Conservation (phyloP, 2,797 vertebrate genomes). For the Scyliorhinus canicula region DNA sequence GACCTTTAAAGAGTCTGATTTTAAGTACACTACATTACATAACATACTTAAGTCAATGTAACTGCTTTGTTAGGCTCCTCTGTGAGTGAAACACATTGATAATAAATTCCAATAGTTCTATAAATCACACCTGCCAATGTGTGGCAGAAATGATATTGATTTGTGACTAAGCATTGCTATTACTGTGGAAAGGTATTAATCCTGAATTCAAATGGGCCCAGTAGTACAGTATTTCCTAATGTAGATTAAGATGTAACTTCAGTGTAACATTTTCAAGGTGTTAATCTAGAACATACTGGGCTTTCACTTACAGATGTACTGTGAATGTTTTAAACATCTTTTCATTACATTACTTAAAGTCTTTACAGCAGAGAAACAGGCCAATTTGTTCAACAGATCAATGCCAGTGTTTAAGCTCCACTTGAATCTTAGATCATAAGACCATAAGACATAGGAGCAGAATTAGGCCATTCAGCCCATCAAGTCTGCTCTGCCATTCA, state of each 20-base stretch:
- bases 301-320: not conserved
- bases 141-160: not conserved
- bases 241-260: not conserved
- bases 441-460: no score
- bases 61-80: not conserved
- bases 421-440: no score
- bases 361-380: not conserved
- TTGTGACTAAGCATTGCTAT: not conserved
- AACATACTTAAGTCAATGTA: not conserved
- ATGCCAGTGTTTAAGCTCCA: not conserved
- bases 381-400: not conserved
- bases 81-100: slow-evolving; percentile 4
- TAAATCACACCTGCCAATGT: not conserved
- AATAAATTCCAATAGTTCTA: not conserved
- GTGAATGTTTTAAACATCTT: not conserved
- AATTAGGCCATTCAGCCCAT: no score
- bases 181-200: not conserved
- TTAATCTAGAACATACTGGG: not conserved
- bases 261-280: not conserved
- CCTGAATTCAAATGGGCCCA: not conserved
- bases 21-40: not conserved
- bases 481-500: no score
- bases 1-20: not conserved
- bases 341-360: not conserved
- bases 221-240: not conserved